phyloP scores from a whole-genome alignment of 2,113 vertebrate genomes.

The Petrocephalus microphthalmus region DNA sequence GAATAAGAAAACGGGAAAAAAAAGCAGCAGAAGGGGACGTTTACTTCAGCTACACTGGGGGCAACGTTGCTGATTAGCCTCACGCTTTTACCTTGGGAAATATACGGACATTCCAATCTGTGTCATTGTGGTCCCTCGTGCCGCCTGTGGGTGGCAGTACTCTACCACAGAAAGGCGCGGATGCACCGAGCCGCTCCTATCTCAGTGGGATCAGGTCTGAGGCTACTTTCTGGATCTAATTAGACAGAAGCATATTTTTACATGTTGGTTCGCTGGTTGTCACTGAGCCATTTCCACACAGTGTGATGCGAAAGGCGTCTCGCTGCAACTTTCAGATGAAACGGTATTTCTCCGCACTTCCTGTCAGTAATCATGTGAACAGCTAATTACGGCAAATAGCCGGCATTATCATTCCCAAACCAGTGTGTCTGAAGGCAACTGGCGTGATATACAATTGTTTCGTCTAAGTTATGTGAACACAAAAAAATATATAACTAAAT shows the following conservation, averaged over 20 bases:
- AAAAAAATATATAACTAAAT: background rate
- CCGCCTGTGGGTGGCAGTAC: slow-evolving; percentile 69
- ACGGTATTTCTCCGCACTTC: slow-evolving; percentile 51
- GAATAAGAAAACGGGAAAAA: background rate
- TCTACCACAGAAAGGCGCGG: slow-evolving; percentile 51
- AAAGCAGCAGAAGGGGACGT: background rate
- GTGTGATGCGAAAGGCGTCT: slow-evolving; percentile 49
- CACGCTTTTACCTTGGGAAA: background rate
- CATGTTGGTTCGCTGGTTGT: slow-evolving; percentile 68
- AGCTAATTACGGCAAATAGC: slow-evolving; percentile 14
- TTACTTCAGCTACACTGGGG: background rate
- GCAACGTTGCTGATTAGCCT: background rate
- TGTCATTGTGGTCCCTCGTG: slow-evolving; percentile 6
- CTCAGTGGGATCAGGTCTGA: slow-evolving; percentile 57
- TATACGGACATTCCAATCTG: slow-evolving; percentile 38
- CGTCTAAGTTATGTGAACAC: background rate
- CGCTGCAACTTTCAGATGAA: slow-evolving; percentile 61
- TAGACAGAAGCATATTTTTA: slow-evolving; percentile 72
- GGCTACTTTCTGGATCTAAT: slow-evolving; percentile 67
- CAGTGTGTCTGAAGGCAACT: background rate
- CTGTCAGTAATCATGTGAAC: slow-evolving; percentile 22
- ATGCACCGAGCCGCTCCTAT: slow-evolving; percentile 32
- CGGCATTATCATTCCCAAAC: slow-evolving; percentile 4
- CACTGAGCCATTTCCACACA: slow-evolving; percentile 63
- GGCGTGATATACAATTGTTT: background rate